phyloP scores from a whole-genome alignment of 2,113 vertebrate genomes.

The mouse (Mus musculus) region DNA sequence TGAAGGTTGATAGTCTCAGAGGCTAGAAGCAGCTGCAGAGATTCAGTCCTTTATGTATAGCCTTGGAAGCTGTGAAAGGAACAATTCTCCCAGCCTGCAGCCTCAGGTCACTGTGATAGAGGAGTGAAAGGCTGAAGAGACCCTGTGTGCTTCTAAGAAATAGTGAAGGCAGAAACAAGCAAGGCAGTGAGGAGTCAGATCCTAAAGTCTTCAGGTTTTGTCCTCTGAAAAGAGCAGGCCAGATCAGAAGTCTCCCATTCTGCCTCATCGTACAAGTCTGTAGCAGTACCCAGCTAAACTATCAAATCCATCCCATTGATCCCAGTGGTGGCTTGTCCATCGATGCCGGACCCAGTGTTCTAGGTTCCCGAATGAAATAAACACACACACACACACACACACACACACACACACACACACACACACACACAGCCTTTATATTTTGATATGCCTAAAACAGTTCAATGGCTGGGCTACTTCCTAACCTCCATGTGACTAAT shows the following conservation, averaged over 20 bases:
- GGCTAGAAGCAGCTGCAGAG: neutral
- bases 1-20: neutral
- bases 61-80: neutral
- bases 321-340: too few species aligned
- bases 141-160: neutral
- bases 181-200: neutral
- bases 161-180: neutral
- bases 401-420: too few species aligned
- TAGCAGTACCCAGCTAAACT: too few species aligned
- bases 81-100: neutral
- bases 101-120: neutral
- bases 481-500: too few species aligned
- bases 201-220: neutral
- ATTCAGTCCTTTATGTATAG: neutral
- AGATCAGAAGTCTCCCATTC: neutral
- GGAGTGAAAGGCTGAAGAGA: neutral
- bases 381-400: too few species aligned
- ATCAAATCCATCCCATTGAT: too few species aligned
- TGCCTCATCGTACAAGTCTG: neutral
- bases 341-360: too few species aligned
- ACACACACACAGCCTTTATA: too few species aligned
- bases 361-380: too few species aligned
- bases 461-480: too few species aligned
- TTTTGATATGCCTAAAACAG: too few species aligned
- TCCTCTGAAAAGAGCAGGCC: neutral